Evolutionary conservation across 1,140 invertebrate genomes (phyloP), one percentile per base, ranked within the genome.

Genomic region (Aplysia californica): DNA sequence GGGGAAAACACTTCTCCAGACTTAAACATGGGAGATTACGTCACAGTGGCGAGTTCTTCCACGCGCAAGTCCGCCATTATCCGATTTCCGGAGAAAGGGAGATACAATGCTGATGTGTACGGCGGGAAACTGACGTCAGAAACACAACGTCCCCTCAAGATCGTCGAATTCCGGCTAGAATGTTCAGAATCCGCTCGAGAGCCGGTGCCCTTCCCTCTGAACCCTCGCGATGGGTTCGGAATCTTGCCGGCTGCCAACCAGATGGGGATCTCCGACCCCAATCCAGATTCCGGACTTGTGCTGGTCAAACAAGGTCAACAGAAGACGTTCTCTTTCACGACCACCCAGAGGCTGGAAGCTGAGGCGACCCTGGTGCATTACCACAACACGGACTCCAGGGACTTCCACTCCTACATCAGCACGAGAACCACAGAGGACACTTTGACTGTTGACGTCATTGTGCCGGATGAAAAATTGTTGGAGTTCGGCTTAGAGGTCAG

Each of bases 201-300:
- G 29, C 76, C 77, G 66, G 50, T 81, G 21, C 82, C 83, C 1
- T 77, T 84, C 26, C 85, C 85, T 18, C 33, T 82, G 1, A 76
- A 80, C 35, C 82, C 85, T 0, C n/a, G 33, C 0, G 82, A 82
- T 33, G 85, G 83, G 2, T 86, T 83, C 78, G 85, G 85, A 33
- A 73, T 71, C 10, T 70, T 70, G 21, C n/a, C 36, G 38, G 55
- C 26, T 2, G 73, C 81, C n/a, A 59, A 75, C n/a, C 41, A 41
- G 15, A 29, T 64, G 6, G 82, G 80, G 20, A 68, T 84, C 18
- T 70, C 80, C 18, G 39, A 74, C n/a, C 67, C 79, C 2, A 67
- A 73, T 1, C 79, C 75, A 26, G 77, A 79, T 33, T 58, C 79
- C 18, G 77, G 80, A 2, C 41, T 82, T 21, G 68, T 84, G 21